Evolutionary conservation across 2,113 vertebrate genomes (phyloP), one percentile per base, ranked within the genome.

Genomic region (Myrmecophaga tridactyla): DNA sequence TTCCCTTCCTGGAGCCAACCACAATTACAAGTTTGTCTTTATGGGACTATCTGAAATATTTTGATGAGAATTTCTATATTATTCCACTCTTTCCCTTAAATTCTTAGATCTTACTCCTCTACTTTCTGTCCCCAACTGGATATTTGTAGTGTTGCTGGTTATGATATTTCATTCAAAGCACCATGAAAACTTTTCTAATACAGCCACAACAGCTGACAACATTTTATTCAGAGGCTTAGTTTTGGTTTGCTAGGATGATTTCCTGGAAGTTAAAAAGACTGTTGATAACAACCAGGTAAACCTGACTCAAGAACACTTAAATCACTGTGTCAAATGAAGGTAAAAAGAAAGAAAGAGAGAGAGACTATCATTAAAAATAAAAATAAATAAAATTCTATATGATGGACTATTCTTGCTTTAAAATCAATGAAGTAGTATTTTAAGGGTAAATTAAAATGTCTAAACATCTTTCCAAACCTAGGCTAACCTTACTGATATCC

Each of bases 231-330:
- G 80, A 86, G 60, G 62, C 23, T 41, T 7, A 75, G 51, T 25
- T 41, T n/a, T 76, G 27, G 23, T 90, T 58, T 87, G 51, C 73
- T 58, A 62, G 67, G 58, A 93, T 85, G 48, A 86, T 72, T 82
- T 84, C 39, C 67, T 93, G n/a, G 86, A 94, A 86, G 51, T 72
- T 80, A 70, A 95, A 75, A 86, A 36, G 84, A n/a, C 84, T 86
- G 29, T 4, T n/a, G 41, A 36, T 89, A 83, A 95, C 67, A 90
- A 90, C 15, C 27, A 63, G 7, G n/a, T 78, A 86, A 18, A 69
- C 48, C 60, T 7, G 34, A 48, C 43, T 4, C 43, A 80, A 25
- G 46, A 93, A 39, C 82, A 80, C 41, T 94, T 80, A 87, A 58
- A 53, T 29, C 31, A 85, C 51, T 39, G 1, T 69, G 18, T n/a